These are phyloP conservation scores for Willisornis vidua DNA, from an alignment of 2,113 vertebrate genomes.

Conservation along the genomic window DNA sequence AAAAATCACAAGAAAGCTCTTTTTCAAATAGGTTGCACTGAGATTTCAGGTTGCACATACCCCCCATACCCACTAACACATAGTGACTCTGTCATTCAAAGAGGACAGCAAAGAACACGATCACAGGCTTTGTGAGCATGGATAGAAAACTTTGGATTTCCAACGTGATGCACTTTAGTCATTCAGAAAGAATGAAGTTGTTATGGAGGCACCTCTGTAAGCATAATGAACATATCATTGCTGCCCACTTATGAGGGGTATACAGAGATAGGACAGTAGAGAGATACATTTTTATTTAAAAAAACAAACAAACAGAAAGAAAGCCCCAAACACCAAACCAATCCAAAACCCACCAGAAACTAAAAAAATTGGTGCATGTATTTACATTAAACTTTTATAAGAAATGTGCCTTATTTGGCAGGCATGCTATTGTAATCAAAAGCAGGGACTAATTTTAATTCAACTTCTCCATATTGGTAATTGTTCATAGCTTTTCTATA, in stretches of 20 bases:
- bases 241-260: neutral
- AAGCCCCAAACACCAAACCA: neutral
- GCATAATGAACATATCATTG: neutral
- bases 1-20: neutral
- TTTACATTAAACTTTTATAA: neutral
- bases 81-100: neutral
- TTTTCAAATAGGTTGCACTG: neutral
- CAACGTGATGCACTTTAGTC: neutral
- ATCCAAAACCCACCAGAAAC: fast-evolving
- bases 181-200: neutral
- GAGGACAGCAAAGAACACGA: fast-evolving
- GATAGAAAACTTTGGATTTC: neutral
- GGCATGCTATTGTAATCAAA: neutral
- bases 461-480: neutral
- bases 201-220: neutral
- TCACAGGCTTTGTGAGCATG: neutral
- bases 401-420: neutral
- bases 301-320: neutral
- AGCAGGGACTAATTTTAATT: neutral
- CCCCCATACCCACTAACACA: fast-evolving
- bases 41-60: neutral
- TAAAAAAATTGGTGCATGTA: fast-evolving
- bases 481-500: neutral
- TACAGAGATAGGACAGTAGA: neutral
- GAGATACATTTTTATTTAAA: neutral